Conservation (phyloP, 2,888 invertebrate species). For the Papilio demoleus region DNA sequence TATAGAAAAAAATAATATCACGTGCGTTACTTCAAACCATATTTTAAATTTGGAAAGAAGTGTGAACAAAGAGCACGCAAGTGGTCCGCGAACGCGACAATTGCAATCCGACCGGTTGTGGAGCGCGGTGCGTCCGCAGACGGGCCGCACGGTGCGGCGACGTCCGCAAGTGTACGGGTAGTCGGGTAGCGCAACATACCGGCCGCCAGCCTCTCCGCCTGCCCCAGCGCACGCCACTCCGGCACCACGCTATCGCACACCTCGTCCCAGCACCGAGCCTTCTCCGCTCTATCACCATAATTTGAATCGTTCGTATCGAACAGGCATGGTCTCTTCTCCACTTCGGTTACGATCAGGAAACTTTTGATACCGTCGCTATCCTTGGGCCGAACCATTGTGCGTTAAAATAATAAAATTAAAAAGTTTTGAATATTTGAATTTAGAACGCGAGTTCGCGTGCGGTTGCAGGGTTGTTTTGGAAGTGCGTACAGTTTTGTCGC, state of each 20-base stretch:
- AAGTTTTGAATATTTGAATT: slow-evolving; percentile 45
- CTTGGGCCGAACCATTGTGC: slow-evolving; percentile 70
- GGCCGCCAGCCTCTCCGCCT: slow-evolving; percentile 72
- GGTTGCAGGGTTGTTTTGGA: slow-evolving; percentile 57
- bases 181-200: slow-evolving; percentile 66
- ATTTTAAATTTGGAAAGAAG: slow-evolving; percentile 77
- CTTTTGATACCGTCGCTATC: slow-evolving; percentile 76
- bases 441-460: slow-evolving; percentile 45
- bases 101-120: slow-evolving; percentile 62
- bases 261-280: slow-evolving; percentile 78
- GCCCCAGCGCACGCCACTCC: slow-evolving; percentile 69
- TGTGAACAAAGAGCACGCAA: slow-evolving; percentile 78
- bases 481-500: slow-evolving; percentile 48
- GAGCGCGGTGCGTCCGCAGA: slow-evolving; percentile 31
- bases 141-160: slow-evolving; percentile 47
- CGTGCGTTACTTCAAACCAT: slow-evolving; percentile 70
- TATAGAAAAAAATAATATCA: slow-evolving; percentile 53
- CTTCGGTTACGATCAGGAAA: slow-evolving; percentile 70
- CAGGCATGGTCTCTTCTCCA: slow-evolving; percentile 72
- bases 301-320: slow-evolving; percentile 74
- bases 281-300: slow-evolving; percentile 75
- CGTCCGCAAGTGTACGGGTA: slow-evolving; percentile 58
- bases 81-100: slow-evolving; percentile 68
- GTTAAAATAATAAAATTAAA: slow-evolving; percentile 43
- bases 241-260: slow-evolving; percentile 76